Base-by-base conservation (phyloP, 2,797 vertebrate species). In the Gambusia yucatana region DNA sequence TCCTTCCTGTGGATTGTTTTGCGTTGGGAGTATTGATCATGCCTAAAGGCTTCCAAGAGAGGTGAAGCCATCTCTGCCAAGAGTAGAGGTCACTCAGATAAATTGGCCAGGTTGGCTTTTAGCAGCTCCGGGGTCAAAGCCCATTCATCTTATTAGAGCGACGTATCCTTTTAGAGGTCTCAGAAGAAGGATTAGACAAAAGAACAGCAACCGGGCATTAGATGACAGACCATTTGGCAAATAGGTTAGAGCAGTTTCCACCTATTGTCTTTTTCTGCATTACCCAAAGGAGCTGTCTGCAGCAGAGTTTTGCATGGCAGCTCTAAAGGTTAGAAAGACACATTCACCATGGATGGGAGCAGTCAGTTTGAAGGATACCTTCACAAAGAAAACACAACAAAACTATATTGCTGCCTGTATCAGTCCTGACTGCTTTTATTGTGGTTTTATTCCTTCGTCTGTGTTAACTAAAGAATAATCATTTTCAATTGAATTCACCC, bases 101-200 rank as follows among this genome's bases (percentile, higher is more conserved):
- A 98, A 98, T 97, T 95, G 95, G 96, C 96, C 94, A 93, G 94
- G 95, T 96, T 97, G 96, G 96, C 96, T 97, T 97, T 97, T 97
- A 96, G 96, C 95, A 96, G 96, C 95, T 97, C 93, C 94, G 94
- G 97, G 97, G 97, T 98, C 96, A 97, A 93, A 94, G 95, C 97
- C 96, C 97, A 97, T 97, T 97, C 96, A 97, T 98, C 97, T 97
- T 96, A 96, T 97, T 97, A 96, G 95, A 94, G 92, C 89, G 88
- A 90, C 94, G 84, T 96, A 97, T 98, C 96, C 96, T 96, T 97
- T 98, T 97, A 98, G 96, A 93, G 94, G 92, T 95, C 95, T 97
- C 96, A 92, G 91, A 96, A 96, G 96, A 91, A 93, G 96, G 96
- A 98, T 98, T 97, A 97, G 96, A 97, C 97, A 96, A 95, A 94